A percentile compares a stretch with the other conserved stretches of the same genome.
Evolutionary conservation across 2,888 invertebrate species (phyloP).

Genomic region (Hoplodrina blanda): DNA sequence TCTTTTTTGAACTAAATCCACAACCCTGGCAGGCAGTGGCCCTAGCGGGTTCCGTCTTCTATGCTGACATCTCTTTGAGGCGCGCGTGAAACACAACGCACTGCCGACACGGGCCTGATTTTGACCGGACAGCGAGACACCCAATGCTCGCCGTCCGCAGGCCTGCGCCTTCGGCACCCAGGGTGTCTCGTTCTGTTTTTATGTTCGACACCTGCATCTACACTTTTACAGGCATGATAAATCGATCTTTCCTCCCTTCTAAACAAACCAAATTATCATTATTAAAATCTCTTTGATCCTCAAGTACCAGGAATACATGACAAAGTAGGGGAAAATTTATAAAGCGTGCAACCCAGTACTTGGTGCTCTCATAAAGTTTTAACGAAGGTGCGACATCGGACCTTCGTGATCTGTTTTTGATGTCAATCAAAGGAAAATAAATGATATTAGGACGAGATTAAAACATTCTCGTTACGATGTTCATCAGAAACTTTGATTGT

Average conservation of each 20-base stretch:
- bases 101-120: no score
- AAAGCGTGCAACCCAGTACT: constrained; percentile 22
- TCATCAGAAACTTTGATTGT: constrained; percentile 56
- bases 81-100: no score
- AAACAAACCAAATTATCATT: neutral
- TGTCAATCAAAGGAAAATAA: constrained; percentile 63
- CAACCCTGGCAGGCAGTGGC: no score
- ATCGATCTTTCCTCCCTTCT: neutral
- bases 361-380: constrained; percentile 49
- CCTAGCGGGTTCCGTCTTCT: no score
- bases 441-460: constrained; percentile 60
- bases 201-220: no score
- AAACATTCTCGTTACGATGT: constrained; percentile 36
- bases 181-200: no score
- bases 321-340: constrained; percentile 19
- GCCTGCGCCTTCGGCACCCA: no score
- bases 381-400: constrained; percentile 60
- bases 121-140: no score
- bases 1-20: no score
- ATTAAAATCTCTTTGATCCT: neutral
- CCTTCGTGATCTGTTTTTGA: constrained; percentile 57
- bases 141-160: no score
- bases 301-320: constrained; percentile 9
- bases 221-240: neutral
- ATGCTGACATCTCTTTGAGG: no score